Conservation (phyloP, 1,140 invertebrate genomes). For the Ostrea edulis region DNA sequence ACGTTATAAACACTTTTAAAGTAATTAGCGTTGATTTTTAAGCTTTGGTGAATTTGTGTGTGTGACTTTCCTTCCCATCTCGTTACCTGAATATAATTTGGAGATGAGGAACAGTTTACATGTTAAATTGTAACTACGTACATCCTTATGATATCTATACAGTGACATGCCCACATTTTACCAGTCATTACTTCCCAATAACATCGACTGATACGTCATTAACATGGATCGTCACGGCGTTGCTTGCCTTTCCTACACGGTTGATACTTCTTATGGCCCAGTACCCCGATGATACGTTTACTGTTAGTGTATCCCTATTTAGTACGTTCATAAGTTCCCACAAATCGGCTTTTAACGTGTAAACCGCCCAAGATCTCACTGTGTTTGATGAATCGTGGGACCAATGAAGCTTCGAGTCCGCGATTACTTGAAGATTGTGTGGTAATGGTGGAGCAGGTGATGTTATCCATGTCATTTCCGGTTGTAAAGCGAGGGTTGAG, state of each 20-base stretch:
- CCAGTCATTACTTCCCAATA: background rate
- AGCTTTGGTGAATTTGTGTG: too few species aligned
- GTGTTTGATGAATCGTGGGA: conserved; percentile 15
- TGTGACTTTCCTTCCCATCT: too few species aligned
- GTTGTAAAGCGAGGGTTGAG: conserved; percentile 59
- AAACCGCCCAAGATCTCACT: conserved; percentile 58
- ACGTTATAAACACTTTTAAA: too few species aligned
- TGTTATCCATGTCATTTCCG: conserved; percentile 68
- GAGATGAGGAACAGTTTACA: too few species aligned
- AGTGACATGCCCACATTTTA: too few species aligned
- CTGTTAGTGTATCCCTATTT: conserved; percentile 19
- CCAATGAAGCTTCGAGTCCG: conserved; percentile 52
- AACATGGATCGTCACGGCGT: background rate
- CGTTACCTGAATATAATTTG: too few species aligned
- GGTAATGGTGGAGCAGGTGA: conserved; percentile 33
- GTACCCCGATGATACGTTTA: conserved; percentile 3
- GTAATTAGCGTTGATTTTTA: too few species aligned
- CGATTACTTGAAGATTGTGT: conserved; percentile 45
- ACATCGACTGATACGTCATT: background rate
- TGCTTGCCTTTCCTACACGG: conserved; percentile 51
- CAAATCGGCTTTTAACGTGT: conserved; percentile 48
- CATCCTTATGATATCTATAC: too few species aligned
- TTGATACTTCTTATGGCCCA: conserved; percentile 55
- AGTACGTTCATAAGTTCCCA: conserved; percentile 55
- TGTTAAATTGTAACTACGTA: too few species aligned